Percentiles rank a stretch among this genome's conserved stretches.
These are phyloP conservation scores for Pogonocichla stellata DNA, from an alignment of 2,113 vertebrate genomes.

Conservation along the genomic window DNA sequence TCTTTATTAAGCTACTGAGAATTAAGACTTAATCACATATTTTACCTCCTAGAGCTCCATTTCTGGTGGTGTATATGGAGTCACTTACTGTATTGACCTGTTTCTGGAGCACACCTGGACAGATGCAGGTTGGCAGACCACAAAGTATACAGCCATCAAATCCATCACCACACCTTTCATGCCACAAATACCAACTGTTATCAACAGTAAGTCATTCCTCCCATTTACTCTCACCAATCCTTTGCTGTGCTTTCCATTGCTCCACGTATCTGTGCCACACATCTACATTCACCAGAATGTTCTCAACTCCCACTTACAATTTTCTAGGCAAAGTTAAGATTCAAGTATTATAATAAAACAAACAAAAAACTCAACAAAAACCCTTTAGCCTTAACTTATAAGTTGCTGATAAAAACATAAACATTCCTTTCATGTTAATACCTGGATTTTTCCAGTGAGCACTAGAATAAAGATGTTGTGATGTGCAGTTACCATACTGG, in stretches of 20 bases:
- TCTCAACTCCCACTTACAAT: not conserved
- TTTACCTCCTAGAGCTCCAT: slow-evolving; percentile 57
- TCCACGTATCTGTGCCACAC: not conserved
- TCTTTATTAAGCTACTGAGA: not conserved
- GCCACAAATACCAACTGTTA: slow-evolving; percentile 44
- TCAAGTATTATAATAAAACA: not conserved
- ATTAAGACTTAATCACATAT: not conserved
- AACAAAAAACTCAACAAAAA: not conserved
- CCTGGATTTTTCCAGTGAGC: not conserved
- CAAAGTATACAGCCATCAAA: slow-evolving; percentile 54
- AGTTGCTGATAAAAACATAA: not conserved
- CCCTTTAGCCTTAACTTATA: not conserved
- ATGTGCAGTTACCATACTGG: not conserved
- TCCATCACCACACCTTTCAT: slow-evolving; percentile 59
- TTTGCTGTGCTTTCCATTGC: not conserved
- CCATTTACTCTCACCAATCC: not conserved
- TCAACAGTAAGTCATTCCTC: slow-evolving; percentile 52
- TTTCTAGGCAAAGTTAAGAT: not conserved
- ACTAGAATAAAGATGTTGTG: not conserved
- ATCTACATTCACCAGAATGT: not conserved
- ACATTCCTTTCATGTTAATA: not conserved
- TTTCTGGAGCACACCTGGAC: slow-evolving; percentile 63
- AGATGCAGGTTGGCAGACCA: slow-evolving; percentile 53
- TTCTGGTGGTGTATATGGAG: slow-evolving; percentile 37
- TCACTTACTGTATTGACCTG: slow-evolving; percentile 49